phyloP scores from a whole-genome alignment of 2,888 invertebrate genomes.

The Sepiola atlantica region DNA sequence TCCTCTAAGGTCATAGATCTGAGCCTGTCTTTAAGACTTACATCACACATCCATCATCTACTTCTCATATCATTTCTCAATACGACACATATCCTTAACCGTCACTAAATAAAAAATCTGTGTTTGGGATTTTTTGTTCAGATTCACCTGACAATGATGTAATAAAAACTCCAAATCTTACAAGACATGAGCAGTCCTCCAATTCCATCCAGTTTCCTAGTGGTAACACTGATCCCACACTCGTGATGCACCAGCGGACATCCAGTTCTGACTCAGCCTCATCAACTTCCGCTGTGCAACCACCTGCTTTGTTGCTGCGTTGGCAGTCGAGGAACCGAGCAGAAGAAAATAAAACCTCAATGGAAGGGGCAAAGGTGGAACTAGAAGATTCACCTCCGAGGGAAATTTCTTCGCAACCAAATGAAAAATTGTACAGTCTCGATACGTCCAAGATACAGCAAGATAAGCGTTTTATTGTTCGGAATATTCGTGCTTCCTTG shows the following conservation, averaged over 20 bases:
- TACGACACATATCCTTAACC: no score
- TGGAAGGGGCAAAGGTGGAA: not conserved
- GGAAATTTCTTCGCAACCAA: not conserved
- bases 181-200: not conserved
- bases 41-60: no score
- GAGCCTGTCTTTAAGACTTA: no score
- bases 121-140: not conserved
- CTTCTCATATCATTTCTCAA: no score
- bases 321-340: constrained; percentile 60
- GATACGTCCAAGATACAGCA: constrained; percentile 51
- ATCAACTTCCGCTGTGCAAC: constrained; percentile 49
- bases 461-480: not conserved
- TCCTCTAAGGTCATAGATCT: no score
- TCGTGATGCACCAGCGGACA: not conserved
- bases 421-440: constrained; percentile 57
- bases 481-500: not conserved
- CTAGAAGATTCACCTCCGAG: not conserved
- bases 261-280: not conserved
- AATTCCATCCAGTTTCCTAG: not conserved
- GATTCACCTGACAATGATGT: not conserved
- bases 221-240: not conserved
- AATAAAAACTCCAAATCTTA: not conserved
- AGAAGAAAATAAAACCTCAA: not conserved
- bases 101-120: no score
- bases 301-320: constrained; percentile 64